These are phyloP conservation scores for Chironomus tepperi DNA, from an alignment of 1,140 invertebrate genomes.

Conservation along the genomic window DNA sequence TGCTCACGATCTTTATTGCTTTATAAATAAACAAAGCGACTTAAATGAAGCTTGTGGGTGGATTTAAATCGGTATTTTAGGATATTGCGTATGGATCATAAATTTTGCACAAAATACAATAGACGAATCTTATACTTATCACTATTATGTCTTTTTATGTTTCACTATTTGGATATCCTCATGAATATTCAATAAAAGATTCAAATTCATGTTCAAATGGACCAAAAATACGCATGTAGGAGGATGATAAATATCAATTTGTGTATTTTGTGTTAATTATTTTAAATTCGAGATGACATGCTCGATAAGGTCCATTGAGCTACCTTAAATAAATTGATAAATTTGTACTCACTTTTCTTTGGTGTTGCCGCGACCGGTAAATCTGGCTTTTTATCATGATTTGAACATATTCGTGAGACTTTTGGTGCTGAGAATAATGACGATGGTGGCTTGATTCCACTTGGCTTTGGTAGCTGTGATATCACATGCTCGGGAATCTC, in stretches of 20 bases:
- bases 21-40: background rate
- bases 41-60: background rate
- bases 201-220: too few species aligned
- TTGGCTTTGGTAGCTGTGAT: background rate
- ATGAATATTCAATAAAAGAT: too few species aligned
- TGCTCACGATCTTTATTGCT: background rate
- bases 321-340: too few species aligned
- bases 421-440: background rate
- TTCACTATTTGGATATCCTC: too few species aligned
- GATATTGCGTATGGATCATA: background rate
- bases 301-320: too few species aligned
- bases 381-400: background rate
- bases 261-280: too few species aligned
- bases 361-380: background rate
- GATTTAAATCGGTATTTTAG: background rate
- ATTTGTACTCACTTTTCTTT: constrained; percentile 13
- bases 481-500: background rate
- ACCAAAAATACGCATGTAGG: too few species aligned
- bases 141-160: too few species aligned
- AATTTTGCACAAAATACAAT: too few species aligned
- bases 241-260: too few species aligned
- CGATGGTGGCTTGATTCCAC: background rate
- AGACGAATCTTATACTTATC: too few species aligned
- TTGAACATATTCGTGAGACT: background rate
- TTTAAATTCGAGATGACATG: too few species aligned